Percentiles rank a stretch among this genome's conserved stretches.
phyloP scores from a whole-genome alignment of 2,113 vertebrate species.

The Stegostoma tigrinum region DNA sequence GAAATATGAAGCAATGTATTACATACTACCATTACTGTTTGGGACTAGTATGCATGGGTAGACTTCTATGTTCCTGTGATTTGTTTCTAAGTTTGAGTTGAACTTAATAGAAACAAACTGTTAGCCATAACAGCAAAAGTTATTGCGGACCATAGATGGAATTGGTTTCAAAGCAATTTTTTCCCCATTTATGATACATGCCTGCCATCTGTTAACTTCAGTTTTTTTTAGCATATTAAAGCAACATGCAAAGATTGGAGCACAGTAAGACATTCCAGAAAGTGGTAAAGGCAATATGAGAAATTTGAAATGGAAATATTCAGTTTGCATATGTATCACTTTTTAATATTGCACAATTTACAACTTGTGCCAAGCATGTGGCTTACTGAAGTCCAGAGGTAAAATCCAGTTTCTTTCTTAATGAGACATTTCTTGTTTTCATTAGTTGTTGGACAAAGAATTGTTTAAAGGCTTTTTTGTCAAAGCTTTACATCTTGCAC shows the following conservation, averaged over 20 bases:
- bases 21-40: not conserved
- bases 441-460: no score
- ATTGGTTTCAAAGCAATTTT: not conserved
- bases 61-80: not conserved
- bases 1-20: not conserved
- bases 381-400: not conserved
- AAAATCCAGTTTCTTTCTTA: not conserved
- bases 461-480: no score
- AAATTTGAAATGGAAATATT: not conserved
- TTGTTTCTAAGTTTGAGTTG: not conserved
- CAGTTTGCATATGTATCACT: not conserved
- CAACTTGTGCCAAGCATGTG: not conserved
- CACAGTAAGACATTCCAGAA: not conserved
- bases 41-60: not conserved
- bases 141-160: not conserved
- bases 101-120: not conserved
- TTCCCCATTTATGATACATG: not conserved
- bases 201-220: not conserved
- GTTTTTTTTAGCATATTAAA: not conserved
- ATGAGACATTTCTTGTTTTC: not conserved
- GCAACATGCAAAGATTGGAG: not conserved
- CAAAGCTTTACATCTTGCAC: no score
- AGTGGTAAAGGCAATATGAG: not conserved
- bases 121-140: not conserved
- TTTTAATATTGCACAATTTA: not conserved